Base-by-base conservation (phyloP, 2,888 invertebrate species). In the Ormyrus rosae region DNA sequence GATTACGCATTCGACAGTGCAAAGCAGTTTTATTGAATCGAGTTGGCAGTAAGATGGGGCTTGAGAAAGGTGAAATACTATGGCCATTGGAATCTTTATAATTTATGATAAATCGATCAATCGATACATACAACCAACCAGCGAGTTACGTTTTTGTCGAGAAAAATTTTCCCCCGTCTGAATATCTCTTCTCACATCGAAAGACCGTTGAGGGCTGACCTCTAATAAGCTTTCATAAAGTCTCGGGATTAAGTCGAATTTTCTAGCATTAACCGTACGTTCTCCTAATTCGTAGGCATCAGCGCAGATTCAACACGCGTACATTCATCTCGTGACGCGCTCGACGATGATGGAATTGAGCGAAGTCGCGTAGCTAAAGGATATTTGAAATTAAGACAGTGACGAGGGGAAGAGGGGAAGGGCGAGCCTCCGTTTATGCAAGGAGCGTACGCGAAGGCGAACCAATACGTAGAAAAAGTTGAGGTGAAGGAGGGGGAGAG, bases 281-380 rank as follows among this genome's bases (percentile, higher is more conserved):
- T 19, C 55, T 34, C 34, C 34, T 34, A 11, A 19, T 50, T 13
- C n/a, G 13, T 45, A 55, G 7, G 4, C 46, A 46, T 34, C 34
- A 5, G n/a, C 61, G 45, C 11, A 50, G 13, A 46, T 58, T 10
- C 58, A 50, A n/a, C 45, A n/a, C 13, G 8, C 11, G 61, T 86
- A 85, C 81, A 85, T 85, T 83, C 82, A 85, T 88, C 87, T 87
- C 86, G 87, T 85, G 85, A 84, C 34, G 19, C 55, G 65, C 34
- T 55, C 45, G 6, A 64, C 45, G 75, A 67, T 75, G 75, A 83
- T 78, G 73, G 83, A 84, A 82, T 84, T 34, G 83, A 81, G 83
- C 75, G 84, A 80, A 56, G n/a, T 5, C 56, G 6, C 58, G 9
- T 9, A 45, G 19, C 34, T 9, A 51, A 46, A 61, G 68, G 64